phyloP scores from a whole-genome alignment of 2,113 vertebrate species.

The Charadrius vociferus region DNA sequence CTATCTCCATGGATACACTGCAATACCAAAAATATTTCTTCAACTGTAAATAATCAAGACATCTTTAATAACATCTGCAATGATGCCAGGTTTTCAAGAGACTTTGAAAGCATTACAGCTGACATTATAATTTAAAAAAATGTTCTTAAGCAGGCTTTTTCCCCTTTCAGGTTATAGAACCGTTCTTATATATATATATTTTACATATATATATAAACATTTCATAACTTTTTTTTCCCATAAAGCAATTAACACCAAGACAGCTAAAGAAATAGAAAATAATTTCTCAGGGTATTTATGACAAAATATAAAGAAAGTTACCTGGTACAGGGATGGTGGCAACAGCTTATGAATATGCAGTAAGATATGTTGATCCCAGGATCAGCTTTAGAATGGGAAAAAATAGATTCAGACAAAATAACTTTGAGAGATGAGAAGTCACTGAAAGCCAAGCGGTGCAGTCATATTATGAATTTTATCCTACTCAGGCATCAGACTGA shows the following conservation, averaged over 20 bases:
- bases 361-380: neutral
- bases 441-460: neutral
- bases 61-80: neutral
- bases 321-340: slow-evolving; percentile 1
- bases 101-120: neutral
- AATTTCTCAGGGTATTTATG: neutral
- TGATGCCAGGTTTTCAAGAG: neutral
- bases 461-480: neutral
- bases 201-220: fast-evolving
- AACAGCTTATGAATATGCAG: slow-evolving; percentile 30
- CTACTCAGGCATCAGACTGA: neutral
- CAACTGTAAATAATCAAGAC: neutral
- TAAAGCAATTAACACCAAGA: neutral
- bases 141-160: neutral
- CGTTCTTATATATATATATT: neutral
- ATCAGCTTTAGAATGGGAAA: slow-evolving; percentile 53
- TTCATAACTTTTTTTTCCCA: neutral
- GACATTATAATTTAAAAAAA: neutral
- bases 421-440: neutral
- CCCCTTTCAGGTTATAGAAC: neutral
- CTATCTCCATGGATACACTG: neutral
- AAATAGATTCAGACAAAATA: neutral
- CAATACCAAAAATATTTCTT: neutral
- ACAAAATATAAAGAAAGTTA: slow-evolving; percentile 36
- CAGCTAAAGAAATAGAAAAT: neutral